These are phyloP conservation scores for Pollachius pollachius DNA, from an alignment of 2,113 vertebrate genomes.

Conservation along the genomic window DNA sequence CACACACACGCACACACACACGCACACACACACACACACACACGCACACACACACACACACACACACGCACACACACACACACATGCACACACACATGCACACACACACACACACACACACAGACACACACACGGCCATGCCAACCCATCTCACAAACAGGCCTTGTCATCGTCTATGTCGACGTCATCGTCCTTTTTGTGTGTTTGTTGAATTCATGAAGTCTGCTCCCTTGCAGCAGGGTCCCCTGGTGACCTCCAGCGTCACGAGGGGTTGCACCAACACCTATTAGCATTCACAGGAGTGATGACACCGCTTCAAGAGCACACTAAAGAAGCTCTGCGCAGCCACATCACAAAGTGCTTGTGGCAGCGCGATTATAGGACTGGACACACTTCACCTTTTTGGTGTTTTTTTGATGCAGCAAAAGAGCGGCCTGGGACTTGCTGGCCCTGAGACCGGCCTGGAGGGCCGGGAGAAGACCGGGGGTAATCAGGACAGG, in stretches of 20 bases:
- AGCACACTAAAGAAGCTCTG: slow-evolving; percentile 28
- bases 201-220: too few species aligned
- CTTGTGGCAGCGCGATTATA: slow-evolving; percentile 50
- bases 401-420: slow-evolving; percentile 29
- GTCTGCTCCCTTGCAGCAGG: background rate
- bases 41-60: slow-evolving; percentile 8
- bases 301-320: slow-evolving; percentile 25
- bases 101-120: background rate
- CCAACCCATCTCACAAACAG: too few species aligned
- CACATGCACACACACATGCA: slow-evolving; percentile 1
- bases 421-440: slow-evolving; percentile 37
- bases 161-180: background rate
- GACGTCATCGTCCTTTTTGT: background rate
- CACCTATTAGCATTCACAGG: slow-evolving; percentile 40
- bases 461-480: slow-evolving; percentile 9
- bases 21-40: background rate
- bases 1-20: background rate
- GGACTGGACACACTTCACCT: slow-evolving; percentile 40
- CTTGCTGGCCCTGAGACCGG: slow-evolving; percentile 35
- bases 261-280: background rate
- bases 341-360: slow-evolving; percentile 39
- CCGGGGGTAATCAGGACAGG: slow-evolving; percentile 38
- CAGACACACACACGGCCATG: too few species aligned
- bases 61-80: background rate
- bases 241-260: slow-evolving; percentile 16